Evolutionary conservation across 2,888 invertebrate species (phyloP), one percentile per base, ranked within the genome.

Genomic region (Empis stercorea): DNA sequence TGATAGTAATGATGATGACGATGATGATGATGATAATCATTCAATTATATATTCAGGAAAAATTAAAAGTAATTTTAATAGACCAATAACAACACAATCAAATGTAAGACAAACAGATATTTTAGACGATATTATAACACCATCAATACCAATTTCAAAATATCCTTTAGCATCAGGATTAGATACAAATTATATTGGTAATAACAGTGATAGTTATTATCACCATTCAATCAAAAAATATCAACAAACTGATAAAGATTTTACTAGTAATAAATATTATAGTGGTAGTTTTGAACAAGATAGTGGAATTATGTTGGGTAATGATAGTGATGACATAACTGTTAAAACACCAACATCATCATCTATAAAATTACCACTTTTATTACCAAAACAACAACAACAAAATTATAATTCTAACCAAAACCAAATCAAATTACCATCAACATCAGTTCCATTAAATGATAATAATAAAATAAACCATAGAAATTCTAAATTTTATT

Each of bases 221-320:
- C 44, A 52, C 5, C 47, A 51, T 43, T 30, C 13, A 30, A 11
- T n/a, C 32, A 27, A 38, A 13, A 16, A 44, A 30, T 40, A 36
- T 7, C 4, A 45, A 30, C 30, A 34, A 41, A 15, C 27, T 15
- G 10, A 32, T 15, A 32, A 41, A 16, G 32, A 14, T 30, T 30
- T 30, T 14, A 43, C 3, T 32, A n/a, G 11, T 14, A 23, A 14
- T 30, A 38, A 44, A 15, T 34, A 48, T 42, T 50, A 45, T 36
- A 51, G 46, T 44, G 52, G 51, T 27, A 57, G 57, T 7, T 56
- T 55, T 45, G 60, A 60, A 30, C 55, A 57, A 47, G 58, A 57
- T 45, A 56, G 52, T 4, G 48, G 45, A 4, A 27, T 10, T 48
- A 41, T 7, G 51, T 42, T 46, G 16, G 27, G 51, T 47, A 3